Percentiles rank a stretch among this genome's conserved stretches.
Evolutionary conservation across 2,888 invertebrate species (phyloP).

Genomic region (Hydropsyche betteni): DNA sequence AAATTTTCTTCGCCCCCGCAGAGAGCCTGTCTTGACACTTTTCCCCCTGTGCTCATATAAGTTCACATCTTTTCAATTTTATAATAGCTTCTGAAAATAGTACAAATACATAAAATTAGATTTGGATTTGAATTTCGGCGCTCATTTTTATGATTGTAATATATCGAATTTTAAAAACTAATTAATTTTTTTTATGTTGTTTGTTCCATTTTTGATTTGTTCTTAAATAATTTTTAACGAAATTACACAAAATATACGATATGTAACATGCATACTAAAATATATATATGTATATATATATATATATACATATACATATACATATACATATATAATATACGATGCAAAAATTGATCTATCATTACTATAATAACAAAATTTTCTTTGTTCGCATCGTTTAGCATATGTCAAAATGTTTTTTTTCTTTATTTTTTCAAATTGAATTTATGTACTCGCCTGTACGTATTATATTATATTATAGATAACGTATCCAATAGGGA

Average conservation of each 20-base stretch:
- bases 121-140: too few species aligned
- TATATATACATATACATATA: too few species aligned
- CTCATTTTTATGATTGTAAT: too few species aligned
- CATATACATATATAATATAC: background rate
- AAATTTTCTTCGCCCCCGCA: too few species aligned
- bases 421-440: slow-evolving; percentile 22
- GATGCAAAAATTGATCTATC: background rate
- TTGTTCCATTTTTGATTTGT: background rate
- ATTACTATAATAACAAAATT: too few species aligned
- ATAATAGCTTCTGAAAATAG: background rate
- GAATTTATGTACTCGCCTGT: slow-evolving; percentile 13
- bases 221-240: background rate
- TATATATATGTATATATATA: too few species aligned
- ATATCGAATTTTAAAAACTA: too few species aligned
- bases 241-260: background rate
- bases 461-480: background rate
- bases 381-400: background rate
- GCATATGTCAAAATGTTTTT: background rate
- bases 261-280: background rate
- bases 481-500: slow-evolving; percentile 1
- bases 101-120: background rate
- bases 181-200: too few species aligned
- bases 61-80: slow-evolving; percentile 16
- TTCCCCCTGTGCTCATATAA: slow-evolving; percentile 9
- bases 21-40: slow-evolving; percentile 13